Conservation (phyloP, 1,140 invertebrate genomes). For the Brachionus manjavacas region DNA sequence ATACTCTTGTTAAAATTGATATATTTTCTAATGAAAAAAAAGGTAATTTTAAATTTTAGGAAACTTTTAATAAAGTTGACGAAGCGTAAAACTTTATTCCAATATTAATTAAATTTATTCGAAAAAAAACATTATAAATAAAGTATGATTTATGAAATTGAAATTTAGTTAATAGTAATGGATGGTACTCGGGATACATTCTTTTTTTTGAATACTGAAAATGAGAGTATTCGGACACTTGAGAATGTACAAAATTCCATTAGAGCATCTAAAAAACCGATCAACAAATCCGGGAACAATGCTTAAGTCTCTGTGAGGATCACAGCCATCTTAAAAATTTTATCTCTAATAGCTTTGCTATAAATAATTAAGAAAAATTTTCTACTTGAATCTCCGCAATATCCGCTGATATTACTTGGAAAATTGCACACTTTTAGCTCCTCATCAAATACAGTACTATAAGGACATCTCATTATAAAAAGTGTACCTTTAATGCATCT, state of each 20-base stretch:
- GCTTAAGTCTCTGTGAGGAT: not conserved
- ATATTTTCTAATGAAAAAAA: no score
- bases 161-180: not conserved
- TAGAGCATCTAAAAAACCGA: constrained; percentile 9
- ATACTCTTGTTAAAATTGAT: no score
- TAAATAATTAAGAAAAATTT: not conserved
- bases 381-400: not conserved
- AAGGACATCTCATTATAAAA: not conserved
- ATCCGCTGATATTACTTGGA: not conserved
- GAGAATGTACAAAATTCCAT: not conserved
- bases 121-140: not conserved
- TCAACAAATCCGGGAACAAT: not conserved
- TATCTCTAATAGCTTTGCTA: not conserved
- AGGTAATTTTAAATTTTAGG: no score
- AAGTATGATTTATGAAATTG: not conserved
- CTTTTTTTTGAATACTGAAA: not conserved
- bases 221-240: not conserved
- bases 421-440: not conserved
- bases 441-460: constrained; percentile 14
- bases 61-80: no score
- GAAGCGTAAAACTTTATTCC: no score
- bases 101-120: no score
- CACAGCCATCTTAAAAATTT: not conserved
- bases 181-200: not conserved
- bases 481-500: not conserved